Conservation (phyloP, 2,113 vertebrate genomes). For the Desmodus rotundus region DNA sequence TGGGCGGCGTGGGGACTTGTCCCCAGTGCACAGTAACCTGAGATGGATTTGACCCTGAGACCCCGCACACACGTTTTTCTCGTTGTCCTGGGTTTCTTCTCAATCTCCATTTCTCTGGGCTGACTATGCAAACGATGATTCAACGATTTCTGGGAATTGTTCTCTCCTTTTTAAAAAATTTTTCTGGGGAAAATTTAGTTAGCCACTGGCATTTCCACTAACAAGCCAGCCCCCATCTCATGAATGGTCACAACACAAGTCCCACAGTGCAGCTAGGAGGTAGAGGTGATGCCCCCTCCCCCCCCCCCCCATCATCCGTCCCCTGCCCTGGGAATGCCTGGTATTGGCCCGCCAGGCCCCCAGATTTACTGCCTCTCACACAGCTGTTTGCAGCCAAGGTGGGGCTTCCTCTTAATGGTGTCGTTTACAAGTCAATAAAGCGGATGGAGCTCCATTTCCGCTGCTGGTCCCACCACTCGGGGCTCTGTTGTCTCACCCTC, state of each 20-base stretch:
- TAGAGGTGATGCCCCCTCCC: background rate
- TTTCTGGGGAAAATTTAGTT: too few relatives aligned
- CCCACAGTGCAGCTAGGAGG: background rate
- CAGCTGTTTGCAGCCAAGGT: conserved; percentile 55
- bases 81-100: background rate
- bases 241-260: background rate
- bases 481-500: conserved; percentile 73
- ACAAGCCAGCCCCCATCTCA: background rate
- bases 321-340: background rate
- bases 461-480: conserved; percentile 70
- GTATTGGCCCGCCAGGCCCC: background rate
- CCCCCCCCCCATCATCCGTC: background rate
- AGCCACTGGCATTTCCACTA: background rate
- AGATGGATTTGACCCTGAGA: too few relatives aligned
- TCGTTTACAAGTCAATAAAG: conserved; percentile 81
- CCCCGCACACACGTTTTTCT: too few relatives aligned
- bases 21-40: fast-evolving
- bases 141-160: background rate
- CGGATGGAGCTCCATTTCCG: conserved; percentile 68
- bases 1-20: fast-evolving
- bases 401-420: conserved; percentile 75
- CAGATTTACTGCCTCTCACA: background rate
- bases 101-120: background rate
- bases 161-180: background rate
- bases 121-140: background rate